A percentile compares a stretch with the other conserved stretches of the same genome.
Conservation (phyloP, 2,888 invertebrate genomes). For the Cryptophagus acutangulus region DNA sequence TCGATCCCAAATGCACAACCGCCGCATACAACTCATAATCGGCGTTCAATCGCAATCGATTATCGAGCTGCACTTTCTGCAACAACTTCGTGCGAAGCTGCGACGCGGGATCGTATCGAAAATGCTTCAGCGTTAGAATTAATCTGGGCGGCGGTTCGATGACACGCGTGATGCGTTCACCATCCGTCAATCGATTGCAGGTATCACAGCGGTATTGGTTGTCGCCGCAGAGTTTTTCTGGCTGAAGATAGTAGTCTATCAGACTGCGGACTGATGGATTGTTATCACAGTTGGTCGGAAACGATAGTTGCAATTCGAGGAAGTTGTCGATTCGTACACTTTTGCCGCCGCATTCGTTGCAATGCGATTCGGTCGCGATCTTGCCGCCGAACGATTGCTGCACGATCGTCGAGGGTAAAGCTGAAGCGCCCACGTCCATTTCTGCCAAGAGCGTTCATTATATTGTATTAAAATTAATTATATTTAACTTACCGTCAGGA, state of each 20-base stretch:
- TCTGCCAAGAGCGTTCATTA: background rate
- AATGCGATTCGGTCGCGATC: constrained; percentile 67
- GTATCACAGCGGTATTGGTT: constrained; percentile 78
- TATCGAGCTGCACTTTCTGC: constrained; percentile 51
- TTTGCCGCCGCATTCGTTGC: constrained; percentile 65
- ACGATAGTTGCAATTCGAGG: constrained; percentile 73
- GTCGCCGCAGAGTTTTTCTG: constrained; percentile 73
- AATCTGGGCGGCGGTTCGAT: constrained; percentile 72
- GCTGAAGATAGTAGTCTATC: constrained; percentile 70
- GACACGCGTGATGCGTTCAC: constrained; percentile 65
- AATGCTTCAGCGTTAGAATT: constrained; percentile 76
- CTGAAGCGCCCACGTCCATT: too few relatives aligned
- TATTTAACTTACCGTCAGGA: constrained; percentile 21
- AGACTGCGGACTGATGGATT: constrained; percentile 70
- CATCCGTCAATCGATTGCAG: constrained; percentile 71
- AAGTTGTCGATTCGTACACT: constrained; percentile 74
- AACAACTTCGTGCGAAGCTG: constrained; percentile 76
- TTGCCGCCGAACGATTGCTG: constrained; percentile 76
- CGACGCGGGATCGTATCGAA: constrained; percentile 66
- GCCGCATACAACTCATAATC: constrained; percentile 74
- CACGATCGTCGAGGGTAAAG: constrained; percentile 54
- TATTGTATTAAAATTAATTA: background rate
- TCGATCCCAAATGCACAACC: constrained; percentile 78
- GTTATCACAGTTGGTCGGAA: constrained; percentile 52
- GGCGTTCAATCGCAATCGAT: constrained; percentile 56